A percentile compares a stretch with the other conserved stretches of the same genome.
phyloP scores from a whole-genome alignment of 2,888 invertebrate species.

The Julus scanicus region DNA sequence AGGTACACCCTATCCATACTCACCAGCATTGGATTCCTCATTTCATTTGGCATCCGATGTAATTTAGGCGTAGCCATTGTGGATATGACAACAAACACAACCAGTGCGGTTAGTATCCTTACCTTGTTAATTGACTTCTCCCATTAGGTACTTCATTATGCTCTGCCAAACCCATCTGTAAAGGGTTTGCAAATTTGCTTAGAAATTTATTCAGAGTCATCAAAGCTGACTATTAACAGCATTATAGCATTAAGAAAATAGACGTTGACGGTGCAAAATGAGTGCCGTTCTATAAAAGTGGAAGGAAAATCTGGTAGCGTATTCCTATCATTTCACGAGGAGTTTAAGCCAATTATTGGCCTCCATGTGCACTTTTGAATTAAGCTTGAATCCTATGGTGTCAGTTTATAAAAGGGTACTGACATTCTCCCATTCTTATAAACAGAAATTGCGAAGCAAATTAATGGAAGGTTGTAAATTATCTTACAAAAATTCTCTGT shows the following conservation, averaged over 20 bases:
- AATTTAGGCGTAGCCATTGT: conserved; percentile 99
- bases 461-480: conserved; percentile 37
- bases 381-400: neutral
- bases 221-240: neutral
- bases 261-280: neutral
- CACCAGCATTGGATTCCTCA: conserved; percentile 77
- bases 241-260: neutral
- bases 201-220: neutral
- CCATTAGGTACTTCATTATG: neutral
- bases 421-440: neutral
- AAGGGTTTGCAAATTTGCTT: neutral
- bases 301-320: neutral
- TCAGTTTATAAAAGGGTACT: neutral
- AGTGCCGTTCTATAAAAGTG: neutral
- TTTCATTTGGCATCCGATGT: conserved; percentile 97
- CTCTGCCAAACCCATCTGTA: neutral
- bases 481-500: neutral
- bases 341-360: neutral
- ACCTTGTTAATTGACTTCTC: neutral
- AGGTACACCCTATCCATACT: conserved; percentile 75
- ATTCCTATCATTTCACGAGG: neutral
- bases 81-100: conserved; percentile 71
- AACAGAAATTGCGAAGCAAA: neutral
- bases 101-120: conserved; percentile 48
- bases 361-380: neutral